Evolutionary conservation across 1,140 invertebrate genomes (phyloP), one percentile per base, ranked within the genome.

Genomic region (Drosophila persimilis): DNA sequence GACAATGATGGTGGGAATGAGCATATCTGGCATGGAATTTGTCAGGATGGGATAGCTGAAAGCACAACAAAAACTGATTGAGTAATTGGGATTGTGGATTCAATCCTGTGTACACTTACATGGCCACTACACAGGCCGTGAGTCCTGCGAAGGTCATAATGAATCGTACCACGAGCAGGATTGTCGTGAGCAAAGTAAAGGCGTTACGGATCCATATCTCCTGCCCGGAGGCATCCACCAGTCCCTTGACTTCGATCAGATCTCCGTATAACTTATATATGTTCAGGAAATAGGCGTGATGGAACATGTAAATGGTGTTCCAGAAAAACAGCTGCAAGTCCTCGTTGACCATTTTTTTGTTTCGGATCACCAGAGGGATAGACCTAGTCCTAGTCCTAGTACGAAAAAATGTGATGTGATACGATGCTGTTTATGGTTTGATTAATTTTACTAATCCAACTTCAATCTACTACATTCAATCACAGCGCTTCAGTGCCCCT

Each of bases 401-500:
- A 0, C 24, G 24, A 26, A 26, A 7, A 29, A 7, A 6, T 29
- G 3, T 13, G 35, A 13, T 13, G 4, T 11, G 13, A 4, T 13
- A 39, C 11, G 35, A 39, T 5, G 13, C 1, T 39, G 0, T 13
- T 39, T 39, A 1, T 13, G 11, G 13, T 39, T 39, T 39, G 35
- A 39, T 13, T 39, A 11, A 39, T 13, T 39, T 39, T 13, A 39
- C 35, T 39, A 39, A 39, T 1, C 35, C 11, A 3, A 39, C 35
- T 39, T 11, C 3, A 11, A 35, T 35, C 9, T 35, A 3, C 31
- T 35, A 3, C 31, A 11, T 35, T 5, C 11, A 11, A 39, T 4
- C 1, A 0, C 48, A 91, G 91, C 90, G 80, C 64, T 96, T 97
- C 77, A 88, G 93, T 56, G 92, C 93, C 51, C 95, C 95, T 0